phyloP scores from a whole-genome alignment of 1,140 invertebrate genomes.

The Euschistus heros region DNA sequence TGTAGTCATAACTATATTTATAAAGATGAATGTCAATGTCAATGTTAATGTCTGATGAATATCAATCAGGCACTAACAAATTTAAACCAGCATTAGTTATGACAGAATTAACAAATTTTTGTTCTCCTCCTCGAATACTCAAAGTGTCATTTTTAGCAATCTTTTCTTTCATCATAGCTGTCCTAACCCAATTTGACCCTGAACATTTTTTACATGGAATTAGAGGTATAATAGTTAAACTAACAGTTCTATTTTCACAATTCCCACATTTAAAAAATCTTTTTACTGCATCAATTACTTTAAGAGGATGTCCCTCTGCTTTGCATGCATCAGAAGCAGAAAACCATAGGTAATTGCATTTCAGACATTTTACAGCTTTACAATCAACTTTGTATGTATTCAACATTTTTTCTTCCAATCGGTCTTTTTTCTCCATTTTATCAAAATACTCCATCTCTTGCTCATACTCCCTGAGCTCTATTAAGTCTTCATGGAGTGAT shows the following conservation, averaged over 20 bases:
- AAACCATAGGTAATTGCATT: constrained; percentile 82
- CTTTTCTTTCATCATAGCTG: constrained; percentile 53
- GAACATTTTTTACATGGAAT: constrained; percentile 67
- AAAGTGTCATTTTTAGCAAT: constrained; percentile 17
- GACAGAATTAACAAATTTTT: constrained; percentile 26
- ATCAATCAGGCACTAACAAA: constrained; percentile 27
- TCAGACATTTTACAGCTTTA: constrained; percentile 77
- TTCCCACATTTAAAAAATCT: constrained; percentile 83
- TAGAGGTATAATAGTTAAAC: constrained; percentile 64
- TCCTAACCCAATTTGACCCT: constrained; percentile 58
- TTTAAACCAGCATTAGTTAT: constrained; percentile 24
- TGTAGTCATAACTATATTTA: neutral
- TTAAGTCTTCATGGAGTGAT: constrained; percentile 63
- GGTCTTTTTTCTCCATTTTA: constrained; percentile 78
- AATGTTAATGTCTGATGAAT: neutral
- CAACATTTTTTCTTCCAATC: constrained; percentile 85
- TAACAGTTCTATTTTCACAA: constrained; percentile 71
- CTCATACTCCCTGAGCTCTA: constrained; percentile 58
- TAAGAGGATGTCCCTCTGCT: constrained; percentile 63
- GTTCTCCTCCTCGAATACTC: constrained; percentile 29
- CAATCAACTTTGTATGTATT: constrained; percentile 70
- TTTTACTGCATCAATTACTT: constrained; percentile 66
- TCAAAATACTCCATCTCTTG: constrained; percentile 78
- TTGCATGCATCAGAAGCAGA: constrained; percentile 76
- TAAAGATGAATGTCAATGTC: neutral